Evolutionary conservation across 2,113 vertebrate genomes (phyloP).

Genomic region (Zosterops lateralis): DNA sequence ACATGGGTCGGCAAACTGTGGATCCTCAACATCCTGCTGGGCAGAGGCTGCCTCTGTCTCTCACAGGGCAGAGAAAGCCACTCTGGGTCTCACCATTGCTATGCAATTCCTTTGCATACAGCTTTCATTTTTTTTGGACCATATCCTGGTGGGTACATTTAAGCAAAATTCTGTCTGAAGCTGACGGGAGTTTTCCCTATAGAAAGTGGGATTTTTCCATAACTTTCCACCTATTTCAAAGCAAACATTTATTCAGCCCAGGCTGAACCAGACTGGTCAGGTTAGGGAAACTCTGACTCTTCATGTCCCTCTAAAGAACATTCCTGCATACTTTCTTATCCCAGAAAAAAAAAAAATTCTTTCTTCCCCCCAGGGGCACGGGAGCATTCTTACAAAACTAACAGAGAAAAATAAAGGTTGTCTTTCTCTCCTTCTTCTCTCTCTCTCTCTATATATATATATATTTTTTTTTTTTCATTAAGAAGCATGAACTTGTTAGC

Average conservation of each 20-base stretch:
- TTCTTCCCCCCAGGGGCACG: background rate
- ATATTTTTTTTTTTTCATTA: background rate
- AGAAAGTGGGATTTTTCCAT: background rate
- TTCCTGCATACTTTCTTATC: background rate
- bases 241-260: background rate
- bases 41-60: rapidly evolving
- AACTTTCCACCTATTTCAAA: conserved; percentile 1
- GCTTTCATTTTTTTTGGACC: background rate
- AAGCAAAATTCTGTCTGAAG: background rate
- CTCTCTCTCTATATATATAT: no score
- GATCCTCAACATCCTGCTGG: background rate
- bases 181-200: background rate
- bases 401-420: background rate
- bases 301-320: background rate
- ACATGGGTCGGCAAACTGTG: rapidly evolving
- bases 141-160: background rate
- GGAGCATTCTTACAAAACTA: background rate
- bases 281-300: background rate
- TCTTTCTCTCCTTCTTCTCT: background rate
- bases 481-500: background rate
- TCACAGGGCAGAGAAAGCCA: background rate
- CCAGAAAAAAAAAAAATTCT: background rate
- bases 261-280: background rate
- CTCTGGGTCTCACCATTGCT: background rate
- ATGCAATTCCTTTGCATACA: background rate